These are phyloP conservation scores for Diaperis boleti DNA, from an alignment of 2,888 invertebrate genomes.

Conservation along the genomic window DNA sequence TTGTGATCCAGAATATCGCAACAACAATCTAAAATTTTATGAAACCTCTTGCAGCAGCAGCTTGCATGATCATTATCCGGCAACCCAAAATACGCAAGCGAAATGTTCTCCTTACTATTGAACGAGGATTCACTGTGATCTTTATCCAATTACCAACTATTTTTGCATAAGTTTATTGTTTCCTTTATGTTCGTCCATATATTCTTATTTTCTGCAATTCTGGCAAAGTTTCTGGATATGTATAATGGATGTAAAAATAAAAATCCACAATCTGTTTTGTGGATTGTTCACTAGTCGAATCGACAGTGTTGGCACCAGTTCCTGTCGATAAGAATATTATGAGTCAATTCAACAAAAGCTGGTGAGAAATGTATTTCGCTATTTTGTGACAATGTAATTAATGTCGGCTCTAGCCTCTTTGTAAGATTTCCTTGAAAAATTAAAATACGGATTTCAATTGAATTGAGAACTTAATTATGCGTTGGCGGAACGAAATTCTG, in stretches of 20 bases:
- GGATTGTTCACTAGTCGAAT: conserved; percentile 14
- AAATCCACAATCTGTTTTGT: conserved; percentile 16
- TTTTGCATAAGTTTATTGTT: conserved; percentile 8
- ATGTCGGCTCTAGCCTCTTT: conserved; percentile 13
- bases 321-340: conserved; percentile 8
- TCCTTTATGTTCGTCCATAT: neutral
- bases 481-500: conserved; percentile 35
- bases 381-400: too few relatives aligned
- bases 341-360: conserved; percentile 10
- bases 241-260: conserved; percentile 9
- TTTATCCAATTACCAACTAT: neutral
- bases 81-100: neutral
- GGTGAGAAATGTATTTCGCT: too few relatives aligned
- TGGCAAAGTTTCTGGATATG: conserved; percentile 22
- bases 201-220: conserved; percentile 6
- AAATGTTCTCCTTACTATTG: neutral
- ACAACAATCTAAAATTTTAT: too few relatives aligned
- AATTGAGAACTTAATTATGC: conserved; percentile 41
- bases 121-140: neutral
- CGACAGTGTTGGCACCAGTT: conserved; percentile 20
- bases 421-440: conserved; percentile 13
- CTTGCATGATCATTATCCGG: neutral
- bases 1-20: too few relatives aligned
- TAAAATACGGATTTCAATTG: conserved; percentile 34
- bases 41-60: too few relatives aligned